Evolutionary conservation across 2,888 invertebrate species (phyloP).

Genomic region (Parascotia fuliginaria): DNA sequence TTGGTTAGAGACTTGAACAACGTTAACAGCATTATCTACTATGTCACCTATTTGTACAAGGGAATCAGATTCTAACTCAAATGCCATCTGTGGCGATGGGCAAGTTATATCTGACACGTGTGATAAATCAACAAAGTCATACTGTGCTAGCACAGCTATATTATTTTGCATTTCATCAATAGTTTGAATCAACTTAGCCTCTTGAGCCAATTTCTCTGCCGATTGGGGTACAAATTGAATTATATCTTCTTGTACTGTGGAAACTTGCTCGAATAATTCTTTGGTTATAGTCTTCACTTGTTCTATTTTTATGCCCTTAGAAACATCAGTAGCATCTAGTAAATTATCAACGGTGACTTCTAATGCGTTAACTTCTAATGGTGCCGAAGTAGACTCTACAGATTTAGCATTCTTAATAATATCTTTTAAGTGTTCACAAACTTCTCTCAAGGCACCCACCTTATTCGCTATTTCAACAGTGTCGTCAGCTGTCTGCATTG

Average conservation of each 20-base stretch:
- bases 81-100: conserved; percentile 54
- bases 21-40: conserved; percentile 59
- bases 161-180: conserved; percentile 68
- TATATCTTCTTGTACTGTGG: conserved; percentile 67
- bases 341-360: conserved; percentile 56
- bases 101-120: conserved; percentile 61
- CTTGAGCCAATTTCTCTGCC: conserved; percentile 52
- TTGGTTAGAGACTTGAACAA: conserved; percentile 58
- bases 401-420: conserved; percentile 52
- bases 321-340: conserved; percentile 59
- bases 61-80: conserved; percentile 62
- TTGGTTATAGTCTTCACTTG: conserved; percentile 63
- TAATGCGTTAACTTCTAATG: conserved; percentile 48
- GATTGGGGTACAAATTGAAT: conserved; percentile 60
- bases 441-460: conserved; percentile 58
- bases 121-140: conserved; percentile 69
- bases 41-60: conserved; percentile 62
- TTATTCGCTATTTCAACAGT: conserved; percentile 69
- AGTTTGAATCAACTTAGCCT: conserved; percentile 66
- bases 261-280: conserved; percentile 63
- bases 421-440: conserved; percentile 62
- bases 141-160: conserved; percentile 71
- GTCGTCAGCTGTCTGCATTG: conserved; percentile 62
- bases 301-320: conserved; percentile 60
- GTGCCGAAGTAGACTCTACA: conserved; percentile 3